phyloP scores from a whole-genome alignment of 2,888 invertebrate species.

The Pyrrhosoma nymphula region DNA sequence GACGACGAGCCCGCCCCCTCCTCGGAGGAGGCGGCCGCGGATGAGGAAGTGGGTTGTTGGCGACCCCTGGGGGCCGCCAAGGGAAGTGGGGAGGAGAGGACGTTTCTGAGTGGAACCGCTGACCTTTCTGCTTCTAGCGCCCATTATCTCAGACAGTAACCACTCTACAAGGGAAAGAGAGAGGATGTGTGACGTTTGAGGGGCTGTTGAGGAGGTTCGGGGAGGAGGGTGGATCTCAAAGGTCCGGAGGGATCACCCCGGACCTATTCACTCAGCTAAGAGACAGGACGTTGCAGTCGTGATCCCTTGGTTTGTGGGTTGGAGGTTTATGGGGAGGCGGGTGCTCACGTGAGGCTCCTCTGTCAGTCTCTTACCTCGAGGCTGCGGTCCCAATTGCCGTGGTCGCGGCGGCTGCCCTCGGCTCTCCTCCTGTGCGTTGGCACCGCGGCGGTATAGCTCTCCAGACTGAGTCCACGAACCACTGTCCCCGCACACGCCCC shows the following conservation, averaged over 20 bases:
- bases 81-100: background rate
- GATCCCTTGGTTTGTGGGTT: too few species aligned
- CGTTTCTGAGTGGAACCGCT: conserved; percentile 32
- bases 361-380: conserved; percentile 10
- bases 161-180: conserved; percentile 30
- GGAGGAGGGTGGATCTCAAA: too few species aligned
- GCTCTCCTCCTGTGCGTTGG: background rate
- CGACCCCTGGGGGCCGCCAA: too few species aligned
- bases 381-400: conserved; percentile 4
- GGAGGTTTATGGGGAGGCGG: too few species aligned
- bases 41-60: background rate
- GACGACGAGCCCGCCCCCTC: background rate
- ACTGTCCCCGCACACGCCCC: background rate
- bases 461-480: background rate
- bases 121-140: conserved; percentile 43
- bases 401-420: background rate
- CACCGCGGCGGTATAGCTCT: conserved; percentile 4
- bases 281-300: too few species aligned
- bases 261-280: too few species aligned
- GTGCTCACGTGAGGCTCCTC: too few species aligned
- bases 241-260: too few species aligned
- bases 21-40: background rate
- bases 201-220: background rate
- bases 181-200: background rate
- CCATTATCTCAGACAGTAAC: conserved; percentile 59